Base-by-base conservation (phyloP, 2,888 invertebrate genomes). In the Chymomyza procnemis region DNA sequence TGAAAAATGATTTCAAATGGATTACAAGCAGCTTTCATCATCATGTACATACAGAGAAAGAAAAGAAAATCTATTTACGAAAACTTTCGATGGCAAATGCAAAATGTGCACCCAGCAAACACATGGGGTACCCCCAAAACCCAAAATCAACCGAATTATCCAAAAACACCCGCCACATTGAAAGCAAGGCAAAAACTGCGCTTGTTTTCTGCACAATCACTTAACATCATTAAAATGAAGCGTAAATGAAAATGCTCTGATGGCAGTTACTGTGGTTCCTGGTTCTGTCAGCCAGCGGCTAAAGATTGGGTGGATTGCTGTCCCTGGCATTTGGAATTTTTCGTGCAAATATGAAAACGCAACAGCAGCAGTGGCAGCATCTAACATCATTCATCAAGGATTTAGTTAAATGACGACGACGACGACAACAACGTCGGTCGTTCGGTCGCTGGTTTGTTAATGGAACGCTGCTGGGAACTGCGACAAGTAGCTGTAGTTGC, bases 211-310 rank as follows among this genome's bases (percentile, higher is more conserved):
- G 85, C 83, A 84, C 81, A 85, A 83, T 84, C 85, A 85, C 85
- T 84, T 85, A 81, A 83, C 84, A 84, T 85, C 84, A 84, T 84
- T 83, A 84, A 84, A 85, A 80, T 85, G 85, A 84, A 80, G 83
- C 85, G 83, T 78, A 85, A 84, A 84, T 84, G 83, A 85, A 84
- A 80, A 84, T 85, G 16, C 56, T 46, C 54, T 67, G 57, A 58
- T 46, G 26, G 34, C 47, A 22, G 58, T 46, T 59, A 46, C 47
- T 59, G 46, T 19, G 18, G 19, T 50, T 41, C 34, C 34, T n/a
- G 50, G 18, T 18, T 18, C 54, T 54, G 54, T 12, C 34, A 14
- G 34, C 12, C 54, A 6, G 47, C 34, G 14, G 58, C 55, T 59
- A 52, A 59, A 66, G 65, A 65, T 75, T 74, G 14, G 66, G 59